Percentiles rank a stretch among this genome's conserved stretches.
phyloP scores from a whole-genome alignment of 2,113 vertebrate genomes.

The Baryphthengus martii region DNA sequence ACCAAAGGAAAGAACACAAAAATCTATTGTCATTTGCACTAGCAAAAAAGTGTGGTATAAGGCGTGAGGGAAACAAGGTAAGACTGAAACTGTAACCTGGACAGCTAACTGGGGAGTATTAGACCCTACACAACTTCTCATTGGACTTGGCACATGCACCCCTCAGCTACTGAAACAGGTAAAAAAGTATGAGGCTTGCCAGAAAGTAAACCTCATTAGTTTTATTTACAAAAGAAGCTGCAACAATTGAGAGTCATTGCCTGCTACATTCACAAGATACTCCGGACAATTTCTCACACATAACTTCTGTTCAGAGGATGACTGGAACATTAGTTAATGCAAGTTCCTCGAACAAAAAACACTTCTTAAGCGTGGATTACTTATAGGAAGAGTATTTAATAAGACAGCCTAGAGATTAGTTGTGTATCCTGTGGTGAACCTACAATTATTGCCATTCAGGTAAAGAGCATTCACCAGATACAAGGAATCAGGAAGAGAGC shows the following conservation, averaged over 20 bases:
- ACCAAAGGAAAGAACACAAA: constrained; percentile 24
- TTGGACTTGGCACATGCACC: neutral
- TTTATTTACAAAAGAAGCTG: neutral
- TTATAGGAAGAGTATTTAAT: neutral
- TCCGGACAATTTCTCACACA: neutral
- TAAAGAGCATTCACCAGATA: neutral
- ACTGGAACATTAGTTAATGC: neutral
- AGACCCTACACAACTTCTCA: neutral
- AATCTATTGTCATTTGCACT: neutral
- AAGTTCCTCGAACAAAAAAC: neutral
- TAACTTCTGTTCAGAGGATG: neutral
- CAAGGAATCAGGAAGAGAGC: neutral
- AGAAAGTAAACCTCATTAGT: neutral
- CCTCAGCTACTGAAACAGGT: neutral
- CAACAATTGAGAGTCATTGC: neutral
- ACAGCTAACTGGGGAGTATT: neutral
- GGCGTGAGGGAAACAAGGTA: neutral
- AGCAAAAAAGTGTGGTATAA: neutral
- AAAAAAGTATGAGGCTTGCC: neutral
- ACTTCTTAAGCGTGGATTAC: neutral
- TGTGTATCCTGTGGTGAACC: neutral
- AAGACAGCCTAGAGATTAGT: neutral
- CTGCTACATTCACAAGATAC: neutral
- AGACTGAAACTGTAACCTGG: neutral
- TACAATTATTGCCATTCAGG: neutral